phyloP scores from a whole-genome alignment of 1,140 invertebrate species.

The Drosophila punjabiensis region DNA sequence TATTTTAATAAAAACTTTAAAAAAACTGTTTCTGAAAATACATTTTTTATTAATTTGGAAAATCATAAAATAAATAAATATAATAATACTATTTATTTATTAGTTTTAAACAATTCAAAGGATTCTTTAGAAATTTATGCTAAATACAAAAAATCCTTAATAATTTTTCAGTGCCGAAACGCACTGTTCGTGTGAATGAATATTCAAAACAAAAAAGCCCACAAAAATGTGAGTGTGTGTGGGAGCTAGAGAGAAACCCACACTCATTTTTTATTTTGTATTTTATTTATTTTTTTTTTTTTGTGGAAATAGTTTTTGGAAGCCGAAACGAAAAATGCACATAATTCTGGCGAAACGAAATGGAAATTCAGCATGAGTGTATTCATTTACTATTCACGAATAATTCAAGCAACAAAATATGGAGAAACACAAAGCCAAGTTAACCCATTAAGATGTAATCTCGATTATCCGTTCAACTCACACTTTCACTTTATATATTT shows the following conservation, averaged over 20 bases:
- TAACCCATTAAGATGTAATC: constrained; percentile 29
- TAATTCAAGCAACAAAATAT: not conserved
- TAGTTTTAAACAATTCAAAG: no score
- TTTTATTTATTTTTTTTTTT: not conserved
- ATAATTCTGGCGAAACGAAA: constrained; percentile 42
- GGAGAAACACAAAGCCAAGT: constrained; percentile 3
- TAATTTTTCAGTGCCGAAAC: no score
- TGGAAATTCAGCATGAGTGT: constrained; percentile 32
- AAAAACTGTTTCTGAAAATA: no score
- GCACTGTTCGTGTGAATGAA: constrained; percentile 29
- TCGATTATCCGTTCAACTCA: not conserved
- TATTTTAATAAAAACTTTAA: no score
- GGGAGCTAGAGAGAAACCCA: constrained; percentile 24
- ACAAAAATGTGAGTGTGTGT: constrained; percentile 14
- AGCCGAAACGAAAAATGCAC: constrained; percentile 43
- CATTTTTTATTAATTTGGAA: no score
- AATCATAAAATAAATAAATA: no score
- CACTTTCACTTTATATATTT: not conserved
- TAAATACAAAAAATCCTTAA: no score
- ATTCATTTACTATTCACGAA: constrained; percentile 31
- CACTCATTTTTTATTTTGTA: constrained; percentile 11
- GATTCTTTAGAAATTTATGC: not conserved
- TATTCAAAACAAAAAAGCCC: constrained; percentile 30
- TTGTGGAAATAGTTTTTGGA: constrained; percentile 31
- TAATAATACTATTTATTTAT: no score